Base-by-base conservation (phyloP, 2,797 vertebrate genomes). In the Enoplosus armatus region DNA sequence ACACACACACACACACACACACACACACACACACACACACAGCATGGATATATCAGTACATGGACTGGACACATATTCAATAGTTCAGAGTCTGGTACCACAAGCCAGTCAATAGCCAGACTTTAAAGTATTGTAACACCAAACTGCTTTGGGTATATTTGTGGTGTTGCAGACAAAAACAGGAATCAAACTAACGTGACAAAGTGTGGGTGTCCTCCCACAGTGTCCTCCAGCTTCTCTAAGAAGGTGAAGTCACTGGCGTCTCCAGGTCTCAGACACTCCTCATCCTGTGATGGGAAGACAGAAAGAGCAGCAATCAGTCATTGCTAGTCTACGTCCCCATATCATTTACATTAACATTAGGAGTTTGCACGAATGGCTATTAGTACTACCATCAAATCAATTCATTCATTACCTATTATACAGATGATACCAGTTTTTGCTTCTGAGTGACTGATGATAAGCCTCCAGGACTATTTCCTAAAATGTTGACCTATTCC, bases 161-260 rank as follows among this genome's bases (percentile, higher is more conserved):
- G 24, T 39, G 55, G 7, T 11, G n/a, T n/a, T n/a, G 26, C 0
- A 35, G 14, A 60, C 8, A 31, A 16, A 12, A 41, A 6, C 0
- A n/a, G 50, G 29, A 31, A 35, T 55, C 15, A 29, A 51, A 97
- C 98, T 96, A 77, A 99, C 98, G 98, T 99, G 89, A 99, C 92
- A 85, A 99, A 99, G 93, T 99, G 98, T 1, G 97, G 85, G 68
- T 99, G 98, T 83, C 96, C 97, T 90, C 97, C 98, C 65, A 99
- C 87, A 0, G 97, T 98, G 90, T 96, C 92, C 94, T 99, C 98
- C 90, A 99, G 89, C 90, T 99, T 99, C 95, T 98, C 97, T 67
- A 99, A 93, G 93, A 99, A 99, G 1, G 98, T 99, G 61, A 94
- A 67, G 63, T 99, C 98, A 10, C 96, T 99, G 89, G 98, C 98